These are phyloP conservation scores for Syngnathus scovelli DNA, from an alignment of 2,113 vertebrate genomes.

Conservation along the genomic window DNA sequence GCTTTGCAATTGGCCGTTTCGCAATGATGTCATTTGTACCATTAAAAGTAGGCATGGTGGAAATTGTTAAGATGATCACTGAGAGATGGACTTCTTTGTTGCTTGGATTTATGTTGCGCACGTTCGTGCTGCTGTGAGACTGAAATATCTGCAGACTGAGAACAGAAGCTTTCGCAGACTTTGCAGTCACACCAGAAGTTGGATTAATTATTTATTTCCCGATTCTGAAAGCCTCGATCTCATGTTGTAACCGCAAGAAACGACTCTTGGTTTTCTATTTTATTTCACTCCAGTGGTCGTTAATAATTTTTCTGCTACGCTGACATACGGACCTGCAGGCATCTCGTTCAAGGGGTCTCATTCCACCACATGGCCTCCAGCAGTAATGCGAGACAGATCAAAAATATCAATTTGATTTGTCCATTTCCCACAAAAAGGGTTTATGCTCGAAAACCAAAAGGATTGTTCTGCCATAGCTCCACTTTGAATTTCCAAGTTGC, in stretches of 20 bases:
- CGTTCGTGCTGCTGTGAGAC: no score
- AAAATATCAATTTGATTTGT: not conserved
- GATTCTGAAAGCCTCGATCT: no score
- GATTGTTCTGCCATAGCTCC: not conserved
- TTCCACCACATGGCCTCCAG: no score
- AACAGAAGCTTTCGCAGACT: no score
- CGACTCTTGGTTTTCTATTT: not conserved
- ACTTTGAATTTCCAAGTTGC: not conserved
- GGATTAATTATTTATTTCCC: no score
- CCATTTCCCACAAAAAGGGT: not conserved
- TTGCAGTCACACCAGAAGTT: no score
- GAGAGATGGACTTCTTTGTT: not conserved
- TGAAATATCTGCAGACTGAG: no score
- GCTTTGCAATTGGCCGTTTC: not conserved
- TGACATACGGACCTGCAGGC: no score
- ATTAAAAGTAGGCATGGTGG: not conserved
- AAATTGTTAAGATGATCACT: not conserved
- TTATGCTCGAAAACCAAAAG: not conserved
- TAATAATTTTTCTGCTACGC: not conserved
- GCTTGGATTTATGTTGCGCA: not conserved
- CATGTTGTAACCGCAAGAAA: not conserved
- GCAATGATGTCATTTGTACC: not conserved
- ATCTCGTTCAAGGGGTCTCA: no score
- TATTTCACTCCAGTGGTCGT: not conserved
- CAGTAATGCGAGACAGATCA: no score